phyloP scores from a whole-genome alignment of 2,113 vertebrate genomes.

The Diadophis punctatus region DNA sequence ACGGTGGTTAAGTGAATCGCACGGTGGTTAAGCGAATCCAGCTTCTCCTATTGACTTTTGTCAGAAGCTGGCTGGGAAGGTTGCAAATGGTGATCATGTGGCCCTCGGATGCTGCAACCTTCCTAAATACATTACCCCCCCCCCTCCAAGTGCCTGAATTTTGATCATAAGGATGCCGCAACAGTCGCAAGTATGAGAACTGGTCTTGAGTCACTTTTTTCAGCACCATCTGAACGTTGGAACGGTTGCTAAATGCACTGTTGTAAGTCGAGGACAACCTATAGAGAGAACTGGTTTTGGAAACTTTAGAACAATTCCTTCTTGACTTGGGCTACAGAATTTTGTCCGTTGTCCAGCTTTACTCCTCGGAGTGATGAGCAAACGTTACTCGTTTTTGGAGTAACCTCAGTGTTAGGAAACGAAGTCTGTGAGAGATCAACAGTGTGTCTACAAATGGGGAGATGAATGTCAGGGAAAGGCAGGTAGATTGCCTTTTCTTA shows the following conservation, averaged over 20 bases:
- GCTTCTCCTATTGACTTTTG: background rate
- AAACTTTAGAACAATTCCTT: constrained; percentile 24
- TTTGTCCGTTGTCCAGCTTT: background rate
- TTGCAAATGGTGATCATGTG: background rate
- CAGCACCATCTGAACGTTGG: no score
- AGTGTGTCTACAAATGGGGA: background rate
- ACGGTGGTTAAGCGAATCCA: background rate
- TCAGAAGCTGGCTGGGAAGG: background rate
- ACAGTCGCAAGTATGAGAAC: no score
- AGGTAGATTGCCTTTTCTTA: background rate
- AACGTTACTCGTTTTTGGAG: constrained; percentile 25
- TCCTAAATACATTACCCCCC: no score
- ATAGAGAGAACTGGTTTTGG: background rate
- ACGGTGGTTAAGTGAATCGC: background rate
- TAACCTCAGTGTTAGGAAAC: background rate
- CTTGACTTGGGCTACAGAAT: constrained; percentile 19
- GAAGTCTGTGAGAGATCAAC: background rate
- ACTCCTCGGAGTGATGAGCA: background rate
- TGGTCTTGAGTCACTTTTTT: background rate
- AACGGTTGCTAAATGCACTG: background rate
- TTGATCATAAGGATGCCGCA: no score
- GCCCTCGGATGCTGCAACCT: no score
- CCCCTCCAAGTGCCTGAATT: no score
- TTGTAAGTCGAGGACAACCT: background rate
- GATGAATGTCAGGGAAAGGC: background rate